Percentiles rank a stretch among this genome's conserved stretches.
Conservation (phyloP, 2,113 vertebrate genomes). For the Carassius auratus region DNA sequence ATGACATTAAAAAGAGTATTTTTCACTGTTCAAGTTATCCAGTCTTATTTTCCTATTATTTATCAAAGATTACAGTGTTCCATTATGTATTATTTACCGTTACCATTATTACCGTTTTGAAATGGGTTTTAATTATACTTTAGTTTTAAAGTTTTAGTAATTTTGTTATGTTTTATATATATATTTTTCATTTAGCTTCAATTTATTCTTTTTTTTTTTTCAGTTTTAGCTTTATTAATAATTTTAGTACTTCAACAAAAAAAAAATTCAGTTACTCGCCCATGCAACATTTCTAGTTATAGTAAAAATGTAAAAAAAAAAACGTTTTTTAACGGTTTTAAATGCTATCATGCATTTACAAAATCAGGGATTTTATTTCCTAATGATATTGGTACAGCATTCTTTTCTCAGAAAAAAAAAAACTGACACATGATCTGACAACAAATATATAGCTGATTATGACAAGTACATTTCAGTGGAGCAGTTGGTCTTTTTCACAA, state of each 20-base stretch:
- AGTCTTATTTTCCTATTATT: too few relatives aligned
- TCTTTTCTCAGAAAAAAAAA: background rate
- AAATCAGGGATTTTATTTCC: background rate
- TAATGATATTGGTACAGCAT: background rate
- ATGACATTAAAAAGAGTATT: background rate
- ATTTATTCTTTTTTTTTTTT: background rate
- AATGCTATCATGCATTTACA: background rate
- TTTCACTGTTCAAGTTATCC: too few relatives aligned
- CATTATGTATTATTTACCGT: too few relatives aligned
- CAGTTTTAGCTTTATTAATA: background rate
- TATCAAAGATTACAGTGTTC: background rate
- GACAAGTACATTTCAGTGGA: slow-evolving; percentile 34
- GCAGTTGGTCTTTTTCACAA: slow-evolving; percentile 48
- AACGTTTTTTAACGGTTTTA: background rate
- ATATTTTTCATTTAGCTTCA: background rate
- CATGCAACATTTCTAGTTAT: too few relatives aligned
- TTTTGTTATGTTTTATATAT: background rate
- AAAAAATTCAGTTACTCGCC: background rate
- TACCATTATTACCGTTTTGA: too few relatives aligned
- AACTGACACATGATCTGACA: slow-evolving; percentile 30
- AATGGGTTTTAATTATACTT: background rate
- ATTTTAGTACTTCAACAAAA: background rate
- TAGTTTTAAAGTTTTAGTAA: background rate
- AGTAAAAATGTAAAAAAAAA: too few relatives aligned
- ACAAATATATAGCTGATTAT: background rate